These are phyloP conservation scores for Ascaphus truei DNA, from an alignment of 2,113 vertebrate species.

Conservation along the genomic window DNA sequence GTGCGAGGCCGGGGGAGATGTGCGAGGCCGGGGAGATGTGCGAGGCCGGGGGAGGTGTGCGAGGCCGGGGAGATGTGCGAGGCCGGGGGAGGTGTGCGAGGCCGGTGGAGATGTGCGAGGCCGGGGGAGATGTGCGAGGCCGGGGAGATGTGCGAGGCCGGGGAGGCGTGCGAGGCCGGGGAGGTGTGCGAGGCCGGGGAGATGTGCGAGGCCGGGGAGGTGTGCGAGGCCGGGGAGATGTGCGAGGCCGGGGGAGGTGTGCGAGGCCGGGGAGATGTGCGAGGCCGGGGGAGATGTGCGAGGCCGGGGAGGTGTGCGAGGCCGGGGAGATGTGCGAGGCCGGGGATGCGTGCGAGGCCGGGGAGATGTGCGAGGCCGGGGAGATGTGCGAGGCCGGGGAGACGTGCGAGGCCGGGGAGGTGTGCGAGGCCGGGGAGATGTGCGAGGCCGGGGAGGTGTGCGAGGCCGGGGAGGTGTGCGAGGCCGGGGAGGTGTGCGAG, in stretches of 20 bases:
- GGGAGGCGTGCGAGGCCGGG: constrained; percentile 20
- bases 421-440: constrained; percentile 26
- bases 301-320: constrained; percentile 18
- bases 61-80: constrained; percentile 22
- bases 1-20: too few species aligned
- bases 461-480: constrained; percentile 22
- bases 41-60: too few species aligned
- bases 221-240: constrained; percentile 26
- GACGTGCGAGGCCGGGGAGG: constrained; percentile 24
- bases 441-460: constrained; percentile 23
- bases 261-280: constrained; percentile 24
- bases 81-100: constrained; percentile 16
- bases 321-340: constrained; percentile 29
- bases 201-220: constrained; percentile 25
- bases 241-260: too few species aligned
- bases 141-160: constrained; percentile 23
- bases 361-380: constrained; percentile 23
- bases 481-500: constrained; percentile 18
- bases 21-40: constrained; percentile 24
- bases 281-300: constrained; percentile 24
- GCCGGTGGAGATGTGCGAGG: constrained; percentile 29
- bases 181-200: constrained; percentile 25
- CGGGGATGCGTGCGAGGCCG: too few species aligned
- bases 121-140: too few species aligned
- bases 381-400: constrained; percentile 27